Percentiles rank a stretch among this genome's conserved stretches.
Evolutionary conservation across 2,113 vertebrate species (phyloP).

Genomic region (Toxotes chatareus): DNA sequence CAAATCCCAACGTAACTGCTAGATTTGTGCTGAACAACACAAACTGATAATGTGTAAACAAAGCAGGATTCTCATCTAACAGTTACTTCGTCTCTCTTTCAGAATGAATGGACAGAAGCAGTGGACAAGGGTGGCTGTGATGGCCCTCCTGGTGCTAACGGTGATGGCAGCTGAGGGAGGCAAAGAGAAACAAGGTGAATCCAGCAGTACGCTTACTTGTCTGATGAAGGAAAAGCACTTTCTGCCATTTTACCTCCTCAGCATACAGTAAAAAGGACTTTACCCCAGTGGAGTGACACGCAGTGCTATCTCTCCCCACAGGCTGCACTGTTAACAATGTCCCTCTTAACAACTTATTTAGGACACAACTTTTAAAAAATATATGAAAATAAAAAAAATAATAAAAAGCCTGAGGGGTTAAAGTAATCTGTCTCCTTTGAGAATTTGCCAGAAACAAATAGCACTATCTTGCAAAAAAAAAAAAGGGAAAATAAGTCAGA

Average conservation of each 20-base stretch:
- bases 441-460: constrained; percentile 46
- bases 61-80: background rate
- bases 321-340: background rate
- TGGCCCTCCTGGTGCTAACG: constrained; percentile 80
- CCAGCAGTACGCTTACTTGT: background rate
- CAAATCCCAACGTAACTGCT: background rate
- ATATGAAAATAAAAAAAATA: constrained; percentile 1
- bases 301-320: background rate
- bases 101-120: constrained; percentile 83
- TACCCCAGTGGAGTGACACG: background rate
- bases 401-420: constrained; percentile 11
- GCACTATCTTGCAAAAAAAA: constrained; percentile 43
- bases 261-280: background rate
- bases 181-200: constrained; percentile 84
- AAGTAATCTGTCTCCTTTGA: constrained; percentile 49
- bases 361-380: constrained; percentile 16
- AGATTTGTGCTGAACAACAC: background rate
- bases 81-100: constrained; percentile 34
- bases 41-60: background rate
- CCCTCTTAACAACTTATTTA: constrained; percentile 12
- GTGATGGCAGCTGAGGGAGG: constrained; percentile 80
- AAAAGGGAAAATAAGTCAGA: constrained; percentile 31
- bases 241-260: background rate
- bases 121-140: constrained; percentile 74
- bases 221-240: background rate